Percentiles rank a stretch among this genome's conserved stretches.
Conservation (phyloP, 2,888 invertebrate species). For the Congeria kusceri region DNA sequence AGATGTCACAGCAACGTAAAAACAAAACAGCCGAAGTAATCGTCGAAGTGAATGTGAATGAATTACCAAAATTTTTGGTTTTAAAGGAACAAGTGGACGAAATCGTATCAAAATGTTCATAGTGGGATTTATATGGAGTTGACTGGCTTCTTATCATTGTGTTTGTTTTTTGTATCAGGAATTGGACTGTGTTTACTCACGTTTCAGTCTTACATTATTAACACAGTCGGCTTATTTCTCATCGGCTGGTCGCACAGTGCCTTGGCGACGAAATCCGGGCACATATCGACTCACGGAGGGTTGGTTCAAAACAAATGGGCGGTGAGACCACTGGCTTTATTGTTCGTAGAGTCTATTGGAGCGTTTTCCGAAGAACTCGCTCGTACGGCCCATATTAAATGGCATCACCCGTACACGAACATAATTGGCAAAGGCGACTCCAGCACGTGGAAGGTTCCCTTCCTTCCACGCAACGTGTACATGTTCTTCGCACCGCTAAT, state of each 20-base stretch:
- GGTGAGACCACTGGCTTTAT: constrained; percentile 64
- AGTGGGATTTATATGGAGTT: constrained; percentile 81
- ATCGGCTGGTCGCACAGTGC: constrained; percentile 74
- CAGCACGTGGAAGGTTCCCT: constrained; percentile 81
- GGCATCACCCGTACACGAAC: constrained; percentile 84
- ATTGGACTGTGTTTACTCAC: constrained; percentile 62
- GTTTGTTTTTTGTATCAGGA: constrained; percentile 58
- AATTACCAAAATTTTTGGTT: constrained; percentile 75
- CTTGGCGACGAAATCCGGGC: constrained; percentile 77
- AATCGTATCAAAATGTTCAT: constrained; percentile 69
- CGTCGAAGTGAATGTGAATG: constrained; percentile 74
- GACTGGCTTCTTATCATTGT: constrained; percentile 73
- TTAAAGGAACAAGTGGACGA: constrained; percentile 72
- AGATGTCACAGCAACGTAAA: constrained; percentile 27
- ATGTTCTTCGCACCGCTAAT: constrained; percentile 81
- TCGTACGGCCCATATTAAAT: constrained; percentile 79
- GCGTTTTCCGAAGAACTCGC: constrained; percentile 78
- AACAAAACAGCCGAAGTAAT: constrained; percentile 22
- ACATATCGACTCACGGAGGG: constrained; percentile 78
- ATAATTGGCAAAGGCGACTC: constrained; percentile 84
- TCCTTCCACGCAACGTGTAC: constrained; percentile 78
- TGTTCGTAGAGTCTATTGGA: constrained; percentile 79
- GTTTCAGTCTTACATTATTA: constrained; percentile 36
- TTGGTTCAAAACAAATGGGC: constrained; percentile 59
- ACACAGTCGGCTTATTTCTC: constrained; percentile 70